Conservation (phyloP, 2,113 vertebrate genomes). For the Myiagra hebetior region DNA sequence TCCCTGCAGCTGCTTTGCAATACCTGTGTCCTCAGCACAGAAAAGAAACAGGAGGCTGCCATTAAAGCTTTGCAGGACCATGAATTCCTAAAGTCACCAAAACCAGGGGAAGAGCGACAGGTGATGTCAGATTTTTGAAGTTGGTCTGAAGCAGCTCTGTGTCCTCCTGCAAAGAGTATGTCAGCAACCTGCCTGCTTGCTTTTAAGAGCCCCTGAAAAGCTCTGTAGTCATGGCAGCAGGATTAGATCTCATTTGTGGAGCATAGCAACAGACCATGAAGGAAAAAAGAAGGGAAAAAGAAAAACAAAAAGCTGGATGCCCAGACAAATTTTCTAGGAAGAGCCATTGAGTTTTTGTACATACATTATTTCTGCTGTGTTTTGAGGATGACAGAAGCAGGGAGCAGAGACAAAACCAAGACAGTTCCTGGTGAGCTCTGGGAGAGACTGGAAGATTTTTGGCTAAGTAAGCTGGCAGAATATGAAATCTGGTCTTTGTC, state of each 20-base stretch:
- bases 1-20: background rate
- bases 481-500: background rate
- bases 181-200: conserved; percentile 41
- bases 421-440: background rate
- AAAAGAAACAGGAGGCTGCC: background rate
- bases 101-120: background rate
- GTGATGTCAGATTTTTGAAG: background rate
- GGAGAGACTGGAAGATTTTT: background rate
- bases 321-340: conserved; percentile 29
- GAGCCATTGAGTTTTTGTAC: background rate
- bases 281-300: background rate
- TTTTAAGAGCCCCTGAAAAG: conserved; percentile 52
- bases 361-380: background rate
- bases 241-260: conserved; percentile 53
- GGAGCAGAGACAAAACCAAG: background rate
- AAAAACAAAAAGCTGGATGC: conserved; percentile 39
- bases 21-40: background rate
- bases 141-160: background rate
- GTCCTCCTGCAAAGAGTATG: conserved; percentile 8
- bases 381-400: background rate
- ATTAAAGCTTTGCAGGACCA: background rate
- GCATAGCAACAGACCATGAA: conserved; percentile 31
- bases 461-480: background rate
- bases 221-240: conserved; percentile 59
- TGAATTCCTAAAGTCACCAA: background rate